Conservation (phyloP, 1,140 invertebrate genomes). For the Drosophila erecta region DNA sequence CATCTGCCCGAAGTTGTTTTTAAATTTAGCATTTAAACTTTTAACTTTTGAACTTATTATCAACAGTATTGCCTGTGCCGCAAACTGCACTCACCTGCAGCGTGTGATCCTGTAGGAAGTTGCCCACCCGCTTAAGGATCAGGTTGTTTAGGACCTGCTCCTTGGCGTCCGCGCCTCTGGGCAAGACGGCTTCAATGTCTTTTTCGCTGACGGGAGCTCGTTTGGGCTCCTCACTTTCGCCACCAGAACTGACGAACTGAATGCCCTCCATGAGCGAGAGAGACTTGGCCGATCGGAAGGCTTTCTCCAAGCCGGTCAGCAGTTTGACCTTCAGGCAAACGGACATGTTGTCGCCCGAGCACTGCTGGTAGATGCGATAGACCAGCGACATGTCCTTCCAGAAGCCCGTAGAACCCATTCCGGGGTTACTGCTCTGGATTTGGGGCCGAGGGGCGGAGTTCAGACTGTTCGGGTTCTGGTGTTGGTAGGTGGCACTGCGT, state of each 20-base stretch:
- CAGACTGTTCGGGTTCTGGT: conserved; percentile 60
- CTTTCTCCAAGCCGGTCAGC: conserved; percentile 89
- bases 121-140: conserved; percentile 90
- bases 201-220: conserved; percentile 82
- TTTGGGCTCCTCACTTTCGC: conserved; percentile 57
- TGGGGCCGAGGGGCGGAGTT: conserved; percentile 17
- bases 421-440: conserved; percentile 7
- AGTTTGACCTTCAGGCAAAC: conserved; percentile 92
- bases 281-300: conserved; percentile 87
- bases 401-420: conserved; percentile 35
- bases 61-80: no score
- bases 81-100: conserved; percentile 87
- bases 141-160: conserved; percentile 90
- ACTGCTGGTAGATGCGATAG: conserved; percentile 89
- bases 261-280: conserved; percentile 89
- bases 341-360: conserved; percentile 88
- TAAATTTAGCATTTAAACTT: no score
- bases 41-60: no score
- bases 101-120: conserved; percentile 91
- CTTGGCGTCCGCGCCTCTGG: conserved; percentile 88
- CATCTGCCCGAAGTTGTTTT: no score
- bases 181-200: conserved; percentile 89
- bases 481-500: conserved; percentile 71
- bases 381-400: conserved; percentile 80
- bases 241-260: conserved; percentile 86